Percentiles rank a stretch among this genome's conserved stretches.
Evolutionary conservation across 2,113 vertebrate genomes (phyloP).

Genomic region (Trematocara macrostoma): DNA sequence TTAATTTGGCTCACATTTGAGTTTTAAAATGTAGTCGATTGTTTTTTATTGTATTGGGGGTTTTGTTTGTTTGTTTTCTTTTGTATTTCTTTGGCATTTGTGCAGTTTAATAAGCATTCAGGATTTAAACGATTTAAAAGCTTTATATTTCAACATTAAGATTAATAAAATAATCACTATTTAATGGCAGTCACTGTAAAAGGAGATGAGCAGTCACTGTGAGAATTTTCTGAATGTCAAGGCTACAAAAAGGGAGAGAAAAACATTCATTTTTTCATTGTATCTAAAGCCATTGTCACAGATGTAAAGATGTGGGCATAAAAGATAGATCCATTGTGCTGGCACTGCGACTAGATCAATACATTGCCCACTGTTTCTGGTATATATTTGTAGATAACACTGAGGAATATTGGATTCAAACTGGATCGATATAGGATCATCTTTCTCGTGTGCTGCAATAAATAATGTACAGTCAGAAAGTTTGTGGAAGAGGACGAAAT

Average conservation of each 20-base stretch:
- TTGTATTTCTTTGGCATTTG: not conserved
- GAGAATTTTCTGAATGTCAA: not conserved
- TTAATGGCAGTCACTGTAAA: not conserved
- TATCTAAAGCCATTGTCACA: not conserved
- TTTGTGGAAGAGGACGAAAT: not conserved
- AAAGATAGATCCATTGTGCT: not conserved
- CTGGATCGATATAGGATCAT: not conserved
- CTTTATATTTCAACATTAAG: not conserved
- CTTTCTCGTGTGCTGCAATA: not conserved
- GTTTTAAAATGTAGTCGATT: not conserved
- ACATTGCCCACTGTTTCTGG: not conserved
- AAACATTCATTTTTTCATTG: not conserved
- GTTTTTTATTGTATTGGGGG: not conserved
- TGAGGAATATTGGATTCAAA: not conserved
- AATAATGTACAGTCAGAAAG: not conserved
- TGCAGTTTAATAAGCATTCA: not conserved
- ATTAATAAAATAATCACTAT: not conserved
- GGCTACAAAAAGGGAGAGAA: not conserved
- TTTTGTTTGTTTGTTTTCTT: not conserved
- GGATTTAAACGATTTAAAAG: not conserved
- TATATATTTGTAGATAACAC: not conserved
- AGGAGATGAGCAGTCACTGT: not conserved
- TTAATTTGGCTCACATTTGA: not conserved
- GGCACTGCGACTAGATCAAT: not conserved
- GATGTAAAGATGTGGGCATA: not conserved